Evolutionary conservation across 2,888 invertebrate genomes (phyloP).

Genomic region (Aproaerema taeniolella): DNA sequence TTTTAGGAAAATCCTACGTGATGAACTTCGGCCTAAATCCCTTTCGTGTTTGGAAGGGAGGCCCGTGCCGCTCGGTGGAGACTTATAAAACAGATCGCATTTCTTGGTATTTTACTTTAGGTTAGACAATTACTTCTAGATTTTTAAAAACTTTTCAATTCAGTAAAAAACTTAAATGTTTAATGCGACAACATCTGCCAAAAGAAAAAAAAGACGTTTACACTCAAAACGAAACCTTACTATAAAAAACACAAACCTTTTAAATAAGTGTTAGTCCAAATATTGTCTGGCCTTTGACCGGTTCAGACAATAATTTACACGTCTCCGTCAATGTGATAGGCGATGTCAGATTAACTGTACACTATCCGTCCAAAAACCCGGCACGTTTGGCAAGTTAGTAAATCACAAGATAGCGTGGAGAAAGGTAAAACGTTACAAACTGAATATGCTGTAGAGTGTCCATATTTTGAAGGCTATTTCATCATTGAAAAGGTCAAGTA

Average conservation of each 20-base stretch:
- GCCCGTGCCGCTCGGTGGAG: too few relatives aligned
- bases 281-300: slow-evolving; percentile 12
- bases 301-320: slow-evolving; percentile 14
- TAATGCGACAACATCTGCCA: neutral
- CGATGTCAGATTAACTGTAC: slow-evolving; percentile 13
- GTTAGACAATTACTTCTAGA: too few relatives aligned
- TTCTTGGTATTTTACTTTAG: too few relatives aligned
- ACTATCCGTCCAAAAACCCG: slow-evolving; percentile 31
- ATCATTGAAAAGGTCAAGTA: too few relatives aligned
- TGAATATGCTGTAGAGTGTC: slow-evolving; percentile 23
- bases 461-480: slow-evolving; percentile 8
- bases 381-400: slow-evolving; percentile 51
- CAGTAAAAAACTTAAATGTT: too few relatives aligned
- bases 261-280: slow-evolving; percentile 2
- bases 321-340: slow-evolving; percentile 7
- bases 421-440: slow-evolving; percentile 42
- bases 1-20: too few relatives aligned
- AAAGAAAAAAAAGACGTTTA: neutral
- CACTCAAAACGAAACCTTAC: neutral
- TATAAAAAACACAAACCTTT: slow-evolving; percentile 4
- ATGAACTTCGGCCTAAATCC: too few relatives aligned
- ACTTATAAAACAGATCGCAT: too few relatives aligned
- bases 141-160: too few relatives aligned
- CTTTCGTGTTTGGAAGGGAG: too few relatives aligned
- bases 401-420: slow-evolving; percentile 51